Conservation (phyloP, 1,140 invertebrate genomes). For the Plodia interpunctella region DNA sequence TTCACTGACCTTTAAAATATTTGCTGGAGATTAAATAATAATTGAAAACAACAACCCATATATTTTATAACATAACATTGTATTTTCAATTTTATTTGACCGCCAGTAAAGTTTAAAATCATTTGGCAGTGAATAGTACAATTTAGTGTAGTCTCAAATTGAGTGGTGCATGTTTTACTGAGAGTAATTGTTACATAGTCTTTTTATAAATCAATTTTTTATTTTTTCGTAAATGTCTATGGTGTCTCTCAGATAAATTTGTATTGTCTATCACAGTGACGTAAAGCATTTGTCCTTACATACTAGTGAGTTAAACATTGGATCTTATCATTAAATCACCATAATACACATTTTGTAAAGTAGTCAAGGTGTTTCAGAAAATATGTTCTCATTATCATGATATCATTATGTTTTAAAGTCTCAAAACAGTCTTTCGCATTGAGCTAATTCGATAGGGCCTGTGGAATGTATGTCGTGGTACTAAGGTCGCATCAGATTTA, state of each 20-base stretch:
- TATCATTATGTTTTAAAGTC: constrained; percentile 64
- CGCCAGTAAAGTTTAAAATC: not conserved
- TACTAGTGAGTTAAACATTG: constrained; percentile 73
- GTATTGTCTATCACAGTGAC: constrained; percentile 74
- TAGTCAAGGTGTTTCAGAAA: constrained; percentile 72
- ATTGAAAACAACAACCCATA: too few species aligned
- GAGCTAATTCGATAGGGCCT: constrained; percentile 69
- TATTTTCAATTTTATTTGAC: too few species aligned
- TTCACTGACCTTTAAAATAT: too few species aligned
- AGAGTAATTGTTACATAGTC: constrained; percentile 41
- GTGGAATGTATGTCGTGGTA: constrained; percentile 65
- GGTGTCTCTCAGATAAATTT: constrained; percentile 67
- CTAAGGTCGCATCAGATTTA: constrained; percentile 10
- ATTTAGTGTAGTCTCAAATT: not conserved
- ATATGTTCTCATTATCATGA: constrained; percentile 66
- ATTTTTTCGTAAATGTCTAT: constrained; percentile 60
- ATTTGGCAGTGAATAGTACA: not conserved
- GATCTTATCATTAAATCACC: constrained; percentile 74
- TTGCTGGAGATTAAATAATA: too few species aligned
- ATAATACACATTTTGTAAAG: constrained; percentile 67
- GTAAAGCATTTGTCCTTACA: constrained; percentile 75
- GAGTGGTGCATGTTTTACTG: constrained; percentile 27
- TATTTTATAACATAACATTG: too few species aligned
- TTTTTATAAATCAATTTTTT: constrained; percentile 42
- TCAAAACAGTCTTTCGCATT: constrained; percentile 73